Percentiles rank a stretch among this genome's conserved stretches.
phyloP scores from a whole-genome alignment of 2,113 vertebrate species.

The Oreocharis arfaki region DNA sequence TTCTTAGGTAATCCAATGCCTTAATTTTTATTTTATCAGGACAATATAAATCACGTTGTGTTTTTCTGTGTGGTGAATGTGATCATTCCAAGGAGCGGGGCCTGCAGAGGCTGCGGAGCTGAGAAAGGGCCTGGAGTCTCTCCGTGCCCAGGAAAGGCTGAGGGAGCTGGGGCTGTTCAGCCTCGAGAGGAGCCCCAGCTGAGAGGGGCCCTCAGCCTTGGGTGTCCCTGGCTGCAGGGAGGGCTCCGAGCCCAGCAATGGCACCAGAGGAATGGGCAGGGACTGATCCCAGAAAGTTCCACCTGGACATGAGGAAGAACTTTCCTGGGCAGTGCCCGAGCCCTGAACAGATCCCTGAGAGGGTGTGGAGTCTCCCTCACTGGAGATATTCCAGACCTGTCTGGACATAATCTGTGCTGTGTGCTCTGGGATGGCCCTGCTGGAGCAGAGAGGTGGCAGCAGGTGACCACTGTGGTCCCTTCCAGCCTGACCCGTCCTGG shows the following conservation, averaged over 20 bases:
- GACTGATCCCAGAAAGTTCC: background rate
- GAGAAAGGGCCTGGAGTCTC: background rate
- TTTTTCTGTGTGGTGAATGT: background rate
- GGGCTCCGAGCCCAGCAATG: background rate
- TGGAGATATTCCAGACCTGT: background rate
- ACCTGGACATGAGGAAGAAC: background rate
- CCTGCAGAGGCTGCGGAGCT: fast-evolving
- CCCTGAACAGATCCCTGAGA: background rate
- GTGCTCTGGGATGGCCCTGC: background rate
- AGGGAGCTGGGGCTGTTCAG: background rate
- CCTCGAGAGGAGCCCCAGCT: background rate
- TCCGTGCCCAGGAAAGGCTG: background rate
- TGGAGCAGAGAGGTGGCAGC: background rate
- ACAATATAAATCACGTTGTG: background rate
- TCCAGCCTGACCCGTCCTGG: fast-evolving
- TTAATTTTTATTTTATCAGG: background rate
- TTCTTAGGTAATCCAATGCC: background rate
- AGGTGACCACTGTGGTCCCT: background rate
- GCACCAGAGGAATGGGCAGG: background rate
- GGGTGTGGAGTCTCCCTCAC: background rate
- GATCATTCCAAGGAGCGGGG: background rate
- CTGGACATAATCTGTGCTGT: fast-evolving
- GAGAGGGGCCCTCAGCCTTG: background rate
- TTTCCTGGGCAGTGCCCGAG: background rate
- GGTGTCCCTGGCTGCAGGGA: background rate